Base-by-base conservation (phyloP, 2,113 vertebrate species). In the Oreochromis spilurus region DNA sequence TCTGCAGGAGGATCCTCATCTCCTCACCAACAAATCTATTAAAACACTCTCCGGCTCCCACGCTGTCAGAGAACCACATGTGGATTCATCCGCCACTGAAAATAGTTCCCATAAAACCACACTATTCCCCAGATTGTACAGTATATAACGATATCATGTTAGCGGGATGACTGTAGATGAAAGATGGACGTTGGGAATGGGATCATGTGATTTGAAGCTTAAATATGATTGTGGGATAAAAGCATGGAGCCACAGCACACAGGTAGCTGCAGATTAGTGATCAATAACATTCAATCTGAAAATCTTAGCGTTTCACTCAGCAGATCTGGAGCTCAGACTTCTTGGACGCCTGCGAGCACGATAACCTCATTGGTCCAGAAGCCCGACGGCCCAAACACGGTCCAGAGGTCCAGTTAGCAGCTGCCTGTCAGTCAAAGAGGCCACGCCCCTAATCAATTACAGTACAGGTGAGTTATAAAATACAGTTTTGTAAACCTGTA, bases 81-180 rank as follows among this genome's bases (percentile, higher is more conserved):
- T 45, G 0, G 67, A 45, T 17, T 75, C 40, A 75, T 75, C 5
- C 5, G 0, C 70, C 10, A 11, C 70, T 50, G 43, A 31, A 77
- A 19, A 1, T 19, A 72, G 65, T 26, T 43, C 65, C 38, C 21
- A 72, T 65, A 65, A 21, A 65, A 38, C 58, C 1, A 1, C 57
- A 17, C 14, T 3, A 58, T 17, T 58, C 55, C 26, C 11, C 58
- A 62, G 58, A 34, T 0, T 1, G 7, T 1, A 31, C 57, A 10
- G 57, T 5, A 62, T 1, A 1, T 36, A 62, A 0, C 16, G 1
- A 34, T 9, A 3, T 62, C 2, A 0, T 21, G 19, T 9, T 40
- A 0, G 34, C 7, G 19, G 21, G 19, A 40, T 5, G 11, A 24
- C 65, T 67, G 62, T 2, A 67, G n/a, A 40, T 58, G 4, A 16